These are phyloP conservation scores for Apamea sordens DNA, from an alignment of 2,888 invertebrate species.

Conservation along the genomic window DNA sequence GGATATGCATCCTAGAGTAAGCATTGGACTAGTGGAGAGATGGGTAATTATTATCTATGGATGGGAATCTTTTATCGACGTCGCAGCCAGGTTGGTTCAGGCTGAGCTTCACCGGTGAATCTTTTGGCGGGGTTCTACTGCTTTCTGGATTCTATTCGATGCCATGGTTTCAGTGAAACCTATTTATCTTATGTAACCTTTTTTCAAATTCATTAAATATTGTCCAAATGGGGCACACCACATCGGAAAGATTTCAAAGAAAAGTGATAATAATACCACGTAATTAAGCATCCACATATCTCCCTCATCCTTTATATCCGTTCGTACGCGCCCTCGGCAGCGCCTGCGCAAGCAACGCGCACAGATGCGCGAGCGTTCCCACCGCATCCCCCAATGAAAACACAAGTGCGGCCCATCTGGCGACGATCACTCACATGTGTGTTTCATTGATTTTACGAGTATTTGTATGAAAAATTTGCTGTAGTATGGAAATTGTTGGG, in stretches of 20 bases:
- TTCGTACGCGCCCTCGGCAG: constrained; percentile 50
- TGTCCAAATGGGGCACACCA: neutral
- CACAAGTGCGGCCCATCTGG: constrained; percentile 87
- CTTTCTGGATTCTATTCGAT: too few relatives aligned
- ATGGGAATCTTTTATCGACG: too few relatives aligned
- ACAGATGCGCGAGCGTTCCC: constrained; percentile 76
- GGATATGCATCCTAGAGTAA: too few relatives aligned
- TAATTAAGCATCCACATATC: constrained; percentile 45
- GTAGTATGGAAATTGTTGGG: constrained; percentile 19
- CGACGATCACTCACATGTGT: constrained; percentile 77
- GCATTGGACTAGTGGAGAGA: too few relatives aligned
- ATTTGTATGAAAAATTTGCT: constrained; percentile 54
- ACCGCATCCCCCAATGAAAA: constrained; percentile 78
- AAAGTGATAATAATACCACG: constrained; percentile 33
- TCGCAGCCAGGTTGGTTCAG: too few relatives aligned
- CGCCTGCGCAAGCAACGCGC: constrained; percentile 45
- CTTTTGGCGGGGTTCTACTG: too few relatives aligned
- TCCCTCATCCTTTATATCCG: constrained; percentile 61
- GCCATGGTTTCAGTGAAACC: neutral
- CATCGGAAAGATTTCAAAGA: neutral
- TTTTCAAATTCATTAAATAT: neutral
- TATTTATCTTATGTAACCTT: neutral
- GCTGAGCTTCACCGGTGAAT: too few relatives aligned
- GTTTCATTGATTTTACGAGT: constrained; percentile 66
- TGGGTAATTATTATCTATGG: too few relatives aligned